Evolutionary conservation across 2,113 vertebrate genomes (phyloP), one percentile per base, ranked within the genome.

Genomic region (Hymenochirus boettgeri): DNA sequence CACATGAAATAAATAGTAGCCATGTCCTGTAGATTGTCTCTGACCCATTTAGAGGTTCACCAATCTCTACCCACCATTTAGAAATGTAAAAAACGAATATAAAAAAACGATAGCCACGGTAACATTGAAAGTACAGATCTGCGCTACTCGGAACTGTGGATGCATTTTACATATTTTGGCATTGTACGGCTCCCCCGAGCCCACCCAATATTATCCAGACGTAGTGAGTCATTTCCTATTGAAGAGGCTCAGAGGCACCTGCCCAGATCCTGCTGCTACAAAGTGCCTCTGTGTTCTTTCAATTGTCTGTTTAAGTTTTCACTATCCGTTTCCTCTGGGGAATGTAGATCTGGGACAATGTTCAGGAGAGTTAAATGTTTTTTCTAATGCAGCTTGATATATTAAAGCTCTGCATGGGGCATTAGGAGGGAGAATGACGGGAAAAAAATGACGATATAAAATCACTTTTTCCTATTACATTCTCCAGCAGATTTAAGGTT

Each of bases 191-290:
- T 45, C 56, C 64, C 24, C 13, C 18, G 46, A 27, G 29, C 18
- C 29, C n/a, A n/a, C 54, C 54, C 45, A 25, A n/a, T n/a, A n/a
- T 37, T 7, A 27, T 52, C 64, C 64, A 59, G 64, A 59, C 55
- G 52, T 31, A 11, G 46, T 61, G 64, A 67, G 46, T 67, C 64
- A 67, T 59, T 67, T 67, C 64, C 64, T 67, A 67, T 50, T 18
- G 18, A 58, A 66, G 42, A 66, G 31, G 26, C 33, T 27, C 25
- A n/a, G 45, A 13, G 23, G 39, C 55, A 59, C 56, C 55, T 59
- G 55, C 46, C 23, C 56, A n/a, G 24, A 31, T 27, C 25, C 55
- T 25, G 27, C 55, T 35, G 54, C 37, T 35, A 33, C 54, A 59
- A 7, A 42, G 47, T 12, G 29, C 11, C 17, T 53, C 56, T 67